Conservation (phyloP, 2,113 vertebrate genomes). For the Patagioenas fasciata region DNA sequence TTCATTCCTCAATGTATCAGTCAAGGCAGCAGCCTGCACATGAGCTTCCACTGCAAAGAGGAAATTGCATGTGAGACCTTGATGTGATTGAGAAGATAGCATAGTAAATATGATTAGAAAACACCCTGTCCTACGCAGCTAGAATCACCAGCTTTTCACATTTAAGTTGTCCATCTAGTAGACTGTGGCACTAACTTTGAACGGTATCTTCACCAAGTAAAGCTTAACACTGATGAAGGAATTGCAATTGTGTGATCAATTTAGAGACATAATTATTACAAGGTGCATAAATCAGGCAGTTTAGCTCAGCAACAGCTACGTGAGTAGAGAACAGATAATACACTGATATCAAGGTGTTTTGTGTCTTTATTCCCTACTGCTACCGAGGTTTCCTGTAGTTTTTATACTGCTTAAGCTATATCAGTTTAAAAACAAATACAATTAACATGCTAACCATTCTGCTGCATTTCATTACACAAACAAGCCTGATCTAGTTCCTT, state of each 20-base stretch:
- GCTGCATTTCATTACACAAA: not conserved
- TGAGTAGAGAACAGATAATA: not conserved
- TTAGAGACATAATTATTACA: not conserved
- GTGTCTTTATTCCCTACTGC: not conserved
- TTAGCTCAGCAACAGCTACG: not conserved
- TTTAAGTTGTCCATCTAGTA: not conserved
- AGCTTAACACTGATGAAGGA: not conserved
- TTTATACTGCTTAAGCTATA: not conserved
- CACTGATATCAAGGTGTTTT: not conserved
- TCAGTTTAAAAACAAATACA: not conserved
- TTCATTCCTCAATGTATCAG: not conserved
- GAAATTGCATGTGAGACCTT: not conserved
- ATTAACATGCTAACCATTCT: not conserved
- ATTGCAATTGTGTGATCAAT: not conserved
- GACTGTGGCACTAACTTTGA: not conserved
- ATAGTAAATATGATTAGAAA: not conserved
- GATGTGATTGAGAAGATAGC: not conserved
- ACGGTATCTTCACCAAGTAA: not conserved
- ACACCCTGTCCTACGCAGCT: not conserved
- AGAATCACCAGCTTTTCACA: not conserved
- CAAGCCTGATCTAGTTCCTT: not conserved
- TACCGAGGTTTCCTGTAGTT: not conserved
- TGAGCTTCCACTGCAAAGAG: not conserved
- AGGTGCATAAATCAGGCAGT: not conserved
- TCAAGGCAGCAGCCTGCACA: not conserved